Conservation (phyloP, 1,140 invertebrate genomes). For the Drosophila rufa region DNA sequence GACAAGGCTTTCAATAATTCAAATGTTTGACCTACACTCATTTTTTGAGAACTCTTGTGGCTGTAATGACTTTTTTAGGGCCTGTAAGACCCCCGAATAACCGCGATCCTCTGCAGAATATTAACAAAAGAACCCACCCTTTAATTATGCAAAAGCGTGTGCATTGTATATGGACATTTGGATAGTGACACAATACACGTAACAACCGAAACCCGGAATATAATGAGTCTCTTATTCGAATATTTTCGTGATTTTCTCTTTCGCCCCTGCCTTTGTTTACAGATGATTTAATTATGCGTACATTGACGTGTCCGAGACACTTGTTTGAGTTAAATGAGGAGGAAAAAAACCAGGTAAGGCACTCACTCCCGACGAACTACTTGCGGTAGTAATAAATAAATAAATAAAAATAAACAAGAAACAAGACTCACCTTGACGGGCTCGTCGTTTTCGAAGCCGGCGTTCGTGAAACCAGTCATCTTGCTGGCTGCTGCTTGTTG, state of each 20-base stretch:
- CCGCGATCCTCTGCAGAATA: neutral
- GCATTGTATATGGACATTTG: neutral
- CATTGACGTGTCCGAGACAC: constrained; percentile 46
- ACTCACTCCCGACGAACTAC: constrained; percentile 18
- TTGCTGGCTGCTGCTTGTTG: constrained; percentile 58
- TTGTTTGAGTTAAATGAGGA: constrained; percentile 32
- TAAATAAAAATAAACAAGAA: constrained; percentile 1
- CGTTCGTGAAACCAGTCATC: constrained; percentile 83
- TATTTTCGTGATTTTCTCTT: constrained; percentile 19
- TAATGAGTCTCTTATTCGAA: constrained; percentile 22
- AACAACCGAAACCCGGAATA: constrained; percentile 26
- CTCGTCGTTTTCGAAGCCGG: constrained; percentile 83
- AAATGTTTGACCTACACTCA: no score
- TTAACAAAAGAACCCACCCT: neutral
- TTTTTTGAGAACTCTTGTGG: neutral
- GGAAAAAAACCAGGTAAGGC: constrained; percentile 21
- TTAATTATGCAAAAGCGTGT: constrained; percentile 11
- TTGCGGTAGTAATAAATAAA: constrained; percentile 16
- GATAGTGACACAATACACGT: constrained; percentile 7
- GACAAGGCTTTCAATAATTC: no score
- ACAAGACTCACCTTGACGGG: constrained; percentile 78
- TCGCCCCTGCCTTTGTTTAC: constrained; percentile 13
- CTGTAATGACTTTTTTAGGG: neutral
- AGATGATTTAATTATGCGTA: constrained; percentile 54
- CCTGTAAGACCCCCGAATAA: neutral